Conservation (phyloP, 1,140 invertebrate genomes). For the Dendrolimus kikuchii region DNA sequence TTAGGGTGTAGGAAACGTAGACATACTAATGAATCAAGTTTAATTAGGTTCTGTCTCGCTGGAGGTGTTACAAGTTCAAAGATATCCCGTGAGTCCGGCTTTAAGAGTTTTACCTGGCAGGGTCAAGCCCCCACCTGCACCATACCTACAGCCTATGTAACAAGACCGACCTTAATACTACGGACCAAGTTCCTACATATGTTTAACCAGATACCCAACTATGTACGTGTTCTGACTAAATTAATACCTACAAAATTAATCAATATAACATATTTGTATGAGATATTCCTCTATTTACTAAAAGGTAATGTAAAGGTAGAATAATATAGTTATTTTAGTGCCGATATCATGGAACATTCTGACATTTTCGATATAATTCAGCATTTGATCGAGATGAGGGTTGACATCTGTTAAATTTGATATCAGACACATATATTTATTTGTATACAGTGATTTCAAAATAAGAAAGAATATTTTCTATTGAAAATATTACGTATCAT, state of each 20-base stretch:
- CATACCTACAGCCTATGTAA: not conserved
- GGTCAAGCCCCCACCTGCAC: constrained; percentile 8
- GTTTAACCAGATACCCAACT: constrained; percentile 16
- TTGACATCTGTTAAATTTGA: constrained; percentile 1
- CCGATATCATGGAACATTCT: too few species aligned
- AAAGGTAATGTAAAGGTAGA: too few species aligned
- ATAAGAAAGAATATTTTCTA: too few species aligned
- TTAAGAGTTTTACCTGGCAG: constrained; percentile 19
- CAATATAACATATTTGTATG: too few species aligned
- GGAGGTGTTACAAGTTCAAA: constrained; percentile 16
- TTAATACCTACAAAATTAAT: not conserved
- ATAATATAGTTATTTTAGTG: too few species aligned
- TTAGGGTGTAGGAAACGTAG: too few species aligned
- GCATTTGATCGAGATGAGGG: constrained; percentile 5
- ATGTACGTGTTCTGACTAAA: constrained; percentile 4
- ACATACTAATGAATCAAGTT: constrained; percentile 22
- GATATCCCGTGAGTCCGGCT: constrained; percentile 14
- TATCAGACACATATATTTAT: too few species aligned
- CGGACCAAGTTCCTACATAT: constrained; percentile 18
- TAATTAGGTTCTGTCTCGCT: constrained; percentile 23
- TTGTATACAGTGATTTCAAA: too few species aligned
- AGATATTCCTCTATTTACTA: too few species aligned
- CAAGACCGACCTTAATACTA: constrained; percentile 1
- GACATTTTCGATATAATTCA: constrained; percentile 2
- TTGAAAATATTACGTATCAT: too few species aligned